phyloP scores from a whole-genome alignment of 2,113 vertebrate species.

The Nansenia antarctica region DNA sequence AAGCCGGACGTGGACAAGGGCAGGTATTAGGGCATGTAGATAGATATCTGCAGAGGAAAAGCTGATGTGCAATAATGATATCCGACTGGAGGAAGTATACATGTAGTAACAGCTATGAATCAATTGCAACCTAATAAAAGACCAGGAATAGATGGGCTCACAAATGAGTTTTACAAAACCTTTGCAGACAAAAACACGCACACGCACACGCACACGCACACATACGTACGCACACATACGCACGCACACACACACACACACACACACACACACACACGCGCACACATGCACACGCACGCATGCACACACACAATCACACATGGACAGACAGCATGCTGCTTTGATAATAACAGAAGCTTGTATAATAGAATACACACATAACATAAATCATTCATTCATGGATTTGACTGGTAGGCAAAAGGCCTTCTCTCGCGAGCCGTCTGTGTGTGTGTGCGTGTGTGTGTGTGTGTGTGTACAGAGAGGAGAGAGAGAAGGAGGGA shows the following conservation, averaged over 20 bases:
- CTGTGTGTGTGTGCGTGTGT: background rate
- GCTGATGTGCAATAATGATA: too few relatives aligned
- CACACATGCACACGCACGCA: constrained; percentile 1
- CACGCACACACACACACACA: constrained; percentile 2
- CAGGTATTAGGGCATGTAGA: too few relatives aligned
- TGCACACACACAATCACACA: background rate
- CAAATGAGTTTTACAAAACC: too few relatives aligned
- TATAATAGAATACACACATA: background rate
- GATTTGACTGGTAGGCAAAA: background rate
- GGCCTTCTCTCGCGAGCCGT: background rate
- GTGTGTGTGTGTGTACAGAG: background rate
- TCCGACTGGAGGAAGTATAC: too few relatives aligned
- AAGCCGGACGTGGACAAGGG: too few relatives aligned
- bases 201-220: background rate
- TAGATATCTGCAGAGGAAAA: too few relatives aligned
- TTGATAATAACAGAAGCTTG: background rate
- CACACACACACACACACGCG: background rate
- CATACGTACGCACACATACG: background rate
- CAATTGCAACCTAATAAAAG: too few relatives aligned
- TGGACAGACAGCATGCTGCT: background rate
- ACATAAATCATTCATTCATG: background rate
- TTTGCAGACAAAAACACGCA: too few relatives aligned
- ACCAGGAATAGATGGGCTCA: too few relatives aligned
- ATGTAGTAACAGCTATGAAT: too few relatives aligned
- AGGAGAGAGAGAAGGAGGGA: background rate